Percentiles rank a stretch among this genome's conserved stretches.
phyloP scores from a whole-genome alignment of 1,140 invertebrate species.

The Trachymyrmex cornetzi region DNA sequence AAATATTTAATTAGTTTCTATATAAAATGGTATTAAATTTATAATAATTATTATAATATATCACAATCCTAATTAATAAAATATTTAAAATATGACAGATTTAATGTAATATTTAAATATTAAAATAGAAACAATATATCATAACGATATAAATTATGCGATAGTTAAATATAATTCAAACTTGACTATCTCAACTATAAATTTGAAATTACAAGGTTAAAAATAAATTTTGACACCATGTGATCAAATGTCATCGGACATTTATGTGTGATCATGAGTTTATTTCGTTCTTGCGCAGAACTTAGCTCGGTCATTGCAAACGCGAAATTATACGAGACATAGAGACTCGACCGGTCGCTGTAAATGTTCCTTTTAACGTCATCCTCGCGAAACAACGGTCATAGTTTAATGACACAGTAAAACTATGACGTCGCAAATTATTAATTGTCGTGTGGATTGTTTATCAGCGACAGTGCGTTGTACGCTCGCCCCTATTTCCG shows the following conservation, averaged over 20 bases:
- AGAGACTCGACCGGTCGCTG: neutral
- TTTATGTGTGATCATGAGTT: constrained; percentile 14
- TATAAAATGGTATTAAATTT: neutral
- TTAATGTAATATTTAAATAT: neutral
- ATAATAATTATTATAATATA: neutral
- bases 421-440: constrained; percentile 48
- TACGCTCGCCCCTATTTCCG: neutral
- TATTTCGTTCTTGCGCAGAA: constrained; percentile 20
- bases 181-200: neutral
- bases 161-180: constrained; percentile 1
- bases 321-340: constrained; percentile 3
- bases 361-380: constrained; percentile 64
- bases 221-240: neutral
- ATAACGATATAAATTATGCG: neutral
- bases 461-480: constrained; percentile 41
- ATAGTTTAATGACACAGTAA: constrained; percentile 59
- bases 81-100: neutral
- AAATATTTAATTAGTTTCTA: neutral
- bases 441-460: constrained; percentile 56
- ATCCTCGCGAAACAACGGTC: constrained; percentile 8
- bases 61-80: neutral
- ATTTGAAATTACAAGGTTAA: neutral
- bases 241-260: constrained; percentile 16
- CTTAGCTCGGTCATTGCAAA: constrained; percentile 7
- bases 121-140: neutral